Base-by-base conservation (phyloP, 1,140 invertebrate genomes). In the Geopemphigus sp. region DNA sequence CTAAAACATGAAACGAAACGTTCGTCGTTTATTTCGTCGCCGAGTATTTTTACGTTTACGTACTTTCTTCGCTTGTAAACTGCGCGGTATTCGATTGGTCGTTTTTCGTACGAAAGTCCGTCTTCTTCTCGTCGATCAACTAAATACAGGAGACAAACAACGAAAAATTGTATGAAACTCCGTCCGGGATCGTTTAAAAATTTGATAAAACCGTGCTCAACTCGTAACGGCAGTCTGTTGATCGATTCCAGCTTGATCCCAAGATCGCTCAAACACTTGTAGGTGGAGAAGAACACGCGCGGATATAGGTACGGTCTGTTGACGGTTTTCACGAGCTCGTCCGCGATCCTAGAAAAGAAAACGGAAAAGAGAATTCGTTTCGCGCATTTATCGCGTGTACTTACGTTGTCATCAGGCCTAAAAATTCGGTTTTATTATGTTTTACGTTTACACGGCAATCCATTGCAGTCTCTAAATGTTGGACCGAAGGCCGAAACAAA, bases 371-470 rank as follows among this genome's bases (percentile, higher is more conserved):
- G 11, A 45, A 45, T 11, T 26, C 47, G 53, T 14, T 6, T 32
- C 17, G 11, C 17, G 19, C 17, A 19, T 19, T 56, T 22, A 54
- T 22, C 22, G 45, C 32, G 19, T 45, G 32, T 68, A 56, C 73
- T 76, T 76, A 76, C 73, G 54, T 57, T 32, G 73, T 76, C 32
- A 76, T 57, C 5, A 76, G 32, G 29, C 17, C 32, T 59, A 76
- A 61, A 47, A 76, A 76, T 76, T 76, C 73, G 54, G n/a, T 45
- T 59, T 76, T 76, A 24, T 76, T 76, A 6, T 59, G 73, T 24
- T 56, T 56, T 39, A 59, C 73, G 29, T 39, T 76, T 45, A 76
- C 32, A 11, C 54, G 54, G 32, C 59, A 76, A 59, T 59, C 73
- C 73, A 59, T 76, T 45, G 73, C 73, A 45, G 54, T 22, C 17